Percentiles rank a stretch among this genome's conserved stretches.
These are phyloP conservation scores for Oscheius sp. DNA, from an alignment of 2,888 invertebrate species.

Conservation along the genomic window DNA sequence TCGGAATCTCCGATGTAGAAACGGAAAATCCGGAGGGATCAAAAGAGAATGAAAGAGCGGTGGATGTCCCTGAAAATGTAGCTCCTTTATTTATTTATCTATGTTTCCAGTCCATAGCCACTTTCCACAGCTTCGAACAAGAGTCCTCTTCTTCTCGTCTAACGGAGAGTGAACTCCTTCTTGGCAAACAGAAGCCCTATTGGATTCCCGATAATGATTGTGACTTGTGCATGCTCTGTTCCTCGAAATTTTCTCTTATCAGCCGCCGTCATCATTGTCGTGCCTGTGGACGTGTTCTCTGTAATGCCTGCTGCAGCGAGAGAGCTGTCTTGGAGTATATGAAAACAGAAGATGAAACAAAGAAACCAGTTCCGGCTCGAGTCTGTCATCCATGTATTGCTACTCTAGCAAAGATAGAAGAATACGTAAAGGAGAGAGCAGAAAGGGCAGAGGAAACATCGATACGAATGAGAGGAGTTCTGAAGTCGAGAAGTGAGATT, in stretches of 20 bases:
- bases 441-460: conserved; percentile 4
- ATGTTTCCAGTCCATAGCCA: conserved; percentile 33
- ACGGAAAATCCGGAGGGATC: background rate
- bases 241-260: conserved; percentile 75
- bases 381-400: conserved; percentile 64
- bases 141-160: conserved; percentile 41
- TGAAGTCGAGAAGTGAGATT: conserved; percentile 15
- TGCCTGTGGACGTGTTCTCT: conserved; percentile 64
- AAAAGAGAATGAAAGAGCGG: background rate
- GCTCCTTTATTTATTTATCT: background rate
- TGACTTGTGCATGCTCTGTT: conserved; percentile 84
- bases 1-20: background rate
- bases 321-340: conserved; percentile 47
- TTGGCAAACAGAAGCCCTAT: conserved; percentile 78
- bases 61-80: background rate
- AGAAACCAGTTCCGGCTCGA: conserved; percentile 25
- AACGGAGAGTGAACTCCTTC: conserved; percentile 65
- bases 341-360: conserved; percentile 46
- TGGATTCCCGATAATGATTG: conserved; percentile 89
- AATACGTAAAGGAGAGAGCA: conserved; percentile 47
- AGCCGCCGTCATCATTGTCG: conserved; percentile 78
- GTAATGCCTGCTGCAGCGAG: conserved; percentile 45
- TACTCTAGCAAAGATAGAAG: conserved; percentile 61
- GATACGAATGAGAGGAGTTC: conserved; percentile 4
- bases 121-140: conserved; percentile 46